Evolutionary conservation across 2,797 vertebrate genomes (phyloP).

Genomic region (Valencia hispanica): DNA sequence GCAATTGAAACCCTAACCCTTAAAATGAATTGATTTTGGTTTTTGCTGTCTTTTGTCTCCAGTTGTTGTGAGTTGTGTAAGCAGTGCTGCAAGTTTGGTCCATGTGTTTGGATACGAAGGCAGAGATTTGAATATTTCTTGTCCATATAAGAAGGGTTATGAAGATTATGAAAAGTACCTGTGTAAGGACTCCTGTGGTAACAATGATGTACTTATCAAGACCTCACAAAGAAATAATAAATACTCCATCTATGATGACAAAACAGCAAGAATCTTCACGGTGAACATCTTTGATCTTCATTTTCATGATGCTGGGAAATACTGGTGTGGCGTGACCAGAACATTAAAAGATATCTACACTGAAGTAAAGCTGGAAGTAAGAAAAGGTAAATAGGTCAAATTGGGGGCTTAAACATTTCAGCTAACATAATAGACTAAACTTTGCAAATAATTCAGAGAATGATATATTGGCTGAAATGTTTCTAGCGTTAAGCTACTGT

Average conservation of each 20-base stretch:
- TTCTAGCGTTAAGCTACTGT: too few relatives aligned
- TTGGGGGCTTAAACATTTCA: too few relatives aligned
- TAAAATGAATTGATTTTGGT: too few relatives aligned
- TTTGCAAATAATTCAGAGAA: too few relatives aligned
- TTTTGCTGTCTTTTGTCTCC: neutral
- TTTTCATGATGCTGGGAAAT: neutral
- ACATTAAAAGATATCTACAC: neutral
- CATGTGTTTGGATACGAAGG: neutral
- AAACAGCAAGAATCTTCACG: neutral
- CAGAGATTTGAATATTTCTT: neutral
- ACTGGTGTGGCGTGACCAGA: neutral
- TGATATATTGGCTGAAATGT: too few relatives aligned
- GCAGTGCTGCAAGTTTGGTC: neutral
- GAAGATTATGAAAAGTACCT: neutral
- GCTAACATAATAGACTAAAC: too few relatives aligned
- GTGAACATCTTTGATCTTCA: neutral
- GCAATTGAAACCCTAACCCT: too few relatives aligned
- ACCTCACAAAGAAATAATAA: slow-evolving; percentile 6
- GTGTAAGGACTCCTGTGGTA: neutral
- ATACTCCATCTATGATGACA: neutral
- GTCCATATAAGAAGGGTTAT: neutral
- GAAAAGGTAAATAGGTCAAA: neutral
- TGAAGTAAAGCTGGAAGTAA: neutral
- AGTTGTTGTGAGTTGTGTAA: neutral
- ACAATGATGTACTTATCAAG: neutral